Evolutionary conservation across 2,797 vertebrate genomes (phyloP).

Genomic region (Kryptopterus vitreolus): DNA sequence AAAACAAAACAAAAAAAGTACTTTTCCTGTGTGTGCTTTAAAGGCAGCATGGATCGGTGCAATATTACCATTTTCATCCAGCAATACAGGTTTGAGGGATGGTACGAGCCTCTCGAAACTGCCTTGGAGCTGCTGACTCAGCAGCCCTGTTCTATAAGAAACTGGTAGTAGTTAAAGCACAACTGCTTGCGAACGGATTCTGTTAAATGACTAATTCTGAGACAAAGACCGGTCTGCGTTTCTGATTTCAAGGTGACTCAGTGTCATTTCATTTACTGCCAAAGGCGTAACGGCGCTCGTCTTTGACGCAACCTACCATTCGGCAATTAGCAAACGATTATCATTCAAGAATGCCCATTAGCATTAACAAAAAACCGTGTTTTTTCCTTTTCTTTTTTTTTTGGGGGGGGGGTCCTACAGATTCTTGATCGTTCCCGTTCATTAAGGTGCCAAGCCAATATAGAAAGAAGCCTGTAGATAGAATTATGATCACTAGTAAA

Average conservation of each 20-base stretch:
- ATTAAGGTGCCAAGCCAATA: constrained; percentile 2
- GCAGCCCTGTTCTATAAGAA: constrained; percentile 38
- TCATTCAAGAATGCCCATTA: background rate
- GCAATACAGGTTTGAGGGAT: constrained; percentile 44
- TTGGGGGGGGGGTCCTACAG: too few relatives aligned
- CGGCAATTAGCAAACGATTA: background rate
- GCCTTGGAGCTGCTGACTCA: constrained; percentile 51
- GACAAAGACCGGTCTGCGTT: constrained; percentile 34
- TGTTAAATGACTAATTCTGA: constrained; percentile 43
- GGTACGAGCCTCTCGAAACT: constrained; percentile 31
- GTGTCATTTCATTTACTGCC: background rate
- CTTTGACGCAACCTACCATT: background rate
- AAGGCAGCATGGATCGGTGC: constrained; percentile 2
- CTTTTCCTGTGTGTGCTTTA: constrained; percentile 18
- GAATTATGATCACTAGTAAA: constrained; percentile 54
- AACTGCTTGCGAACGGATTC: background rate
- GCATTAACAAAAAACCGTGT: background rate
- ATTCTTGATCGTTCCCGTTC: constrained; percentile 46
- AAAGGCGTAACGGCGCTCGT: constrained; percentile 24
- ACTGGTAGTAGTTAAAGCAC: constrained; percentile 17
- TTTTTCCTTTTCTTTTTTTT: too few relatives aligned
- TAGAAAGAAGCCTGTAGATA: constrained; percentile 20
- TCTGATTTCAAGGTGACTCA: constrained; percentile 44
- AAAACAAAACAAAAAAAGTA: constrained; percentile 5
- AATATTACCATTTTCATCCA: constrained; percentile 29